Conservation (phyloP, 2,888 invertebrate species). For the Ophion ellenae region DNA sequence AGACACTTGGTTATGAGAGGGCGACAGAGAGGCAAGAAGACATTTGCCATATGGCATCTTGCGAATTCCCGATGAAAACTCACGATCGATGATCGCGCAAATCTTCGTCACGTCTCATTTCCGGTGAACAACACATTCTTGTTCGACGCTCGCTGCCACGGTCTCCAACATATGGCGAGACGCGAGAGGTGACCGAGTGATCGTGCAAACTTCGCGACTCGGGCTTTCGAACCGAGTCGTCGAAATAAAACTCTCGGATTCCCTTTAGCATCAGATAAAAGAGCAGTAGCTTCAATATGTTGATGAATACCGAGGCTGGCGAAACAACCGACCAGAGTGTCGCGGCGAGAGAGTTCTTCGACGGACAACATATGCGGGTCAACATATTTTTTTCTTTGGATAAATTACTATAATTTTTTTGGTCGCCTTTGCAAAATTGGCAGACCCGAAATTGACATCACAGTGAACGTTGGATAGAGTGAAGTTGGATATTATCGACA, state of each 20-base stretch:
- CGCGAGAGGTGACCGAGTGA: neutral
- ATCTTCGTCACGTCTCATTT: slow-evolving; percentile 11
- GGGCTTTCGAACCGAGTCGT: slow-evolving; percentile 65
- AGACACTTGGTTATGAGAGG: neutral
- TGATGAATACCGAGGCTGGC: slow-evolving; percentile 69
- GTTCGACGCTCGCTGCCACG: slow-evolving; percentile 22
- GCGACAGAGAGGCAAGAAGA: neutral
- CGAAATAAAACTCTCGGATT: slow-evolving; percentile 72
- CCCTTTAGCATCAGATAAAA: slow-evolving; percentile 72
- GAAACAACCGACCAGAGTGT: slow-evolving; percentile 68
- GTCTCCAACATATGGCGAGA: slow-evolving; percentile 33
- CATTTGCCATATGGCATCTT: slow-evolving; percentile 9
- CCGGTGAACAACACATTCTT: slow-evolving; percentile 46
- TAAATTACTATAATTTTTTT: slow-evolving; percentile 26
- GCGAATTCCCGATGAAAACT: slow-evolving; percentile 25
- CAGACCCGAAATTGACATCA: slow-evolving; percentile 2
- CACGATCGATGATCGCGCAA: slow-evolving; percentile 42
- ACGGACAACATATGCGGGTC: slow-evolving; percentile 63
- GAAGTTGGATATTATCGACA: slow-evolving; percentile 22
- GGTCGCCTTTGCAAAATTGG: slow-evolving; percentile 1
- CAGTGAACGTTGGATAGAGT: slow-evolving; percentile 27
- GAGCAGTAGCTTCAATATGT: slow-evolving; percentile 68
- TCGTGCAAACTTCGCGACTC: slow-evolving; percentile 21
- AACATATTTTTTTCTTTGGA: slow-evolving; percentile 56
- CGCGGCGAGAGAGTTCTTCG: slow-evolving; percentile 35